Evolutionary conservation across 1,140 invertebrate species (phyloP).

Genomic region (Tetraneura akinire): DNA sequence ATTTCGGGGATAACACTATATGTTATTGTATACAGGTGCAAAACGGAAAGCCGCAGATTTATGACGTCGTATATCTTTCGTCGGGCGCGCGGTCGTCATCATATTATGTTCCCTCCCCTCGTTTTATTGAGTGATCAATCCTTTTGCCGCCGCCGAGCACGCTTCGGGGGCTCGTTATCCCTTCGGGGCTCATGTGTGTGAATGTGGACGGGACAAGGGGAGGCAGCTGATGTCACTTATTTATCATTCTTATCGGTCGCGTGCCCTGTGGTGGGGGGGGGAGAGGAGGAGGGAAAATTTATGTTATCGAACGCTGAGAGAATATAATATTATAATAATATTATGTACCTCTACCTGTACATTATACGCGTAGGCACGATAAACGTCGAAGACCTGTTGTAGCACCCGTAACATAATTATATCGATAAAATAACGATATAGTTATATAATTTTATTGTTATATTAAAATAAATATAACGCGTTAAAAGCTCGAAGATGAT

Average conservation of each 20-base stretch:
- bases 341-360: no score
- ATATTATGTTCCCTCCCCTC: background rate
- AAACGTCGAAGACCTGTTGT: no score
- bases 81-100: background rate
- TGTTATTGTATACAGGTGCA: conserved; percentile 12
- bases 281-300: no score
- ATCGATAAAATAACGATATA: no score
- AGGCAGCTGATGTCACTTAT: conserved; percentile 24
- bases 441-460: no score
- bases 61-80: conserved; percentile 39
- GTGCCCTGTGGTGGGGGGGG: no score
- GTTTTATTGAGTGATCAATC: conserved; percentile 49
- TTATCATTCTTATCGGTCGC: conserved; percentile 40
- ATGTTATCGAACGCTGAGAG: no score
- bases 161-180: background rate
- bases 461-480: no score
- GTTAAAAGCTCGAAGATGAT: no score
- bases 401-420: no score
- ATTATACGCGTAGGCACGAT: no score
- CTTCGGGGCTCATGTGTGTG: background rate
- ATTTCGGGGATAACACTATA: conserved; percentile 19
- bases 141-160: background rate
- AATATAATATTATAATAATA: no score
- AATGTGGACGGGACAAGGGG: background rate
- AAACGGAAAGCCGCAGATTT: conserved; percentile 45